phyloP scores from a whole-genome alignment of 2,113 vertebrate species.

The Gadus chalcogrammus region DNA sequence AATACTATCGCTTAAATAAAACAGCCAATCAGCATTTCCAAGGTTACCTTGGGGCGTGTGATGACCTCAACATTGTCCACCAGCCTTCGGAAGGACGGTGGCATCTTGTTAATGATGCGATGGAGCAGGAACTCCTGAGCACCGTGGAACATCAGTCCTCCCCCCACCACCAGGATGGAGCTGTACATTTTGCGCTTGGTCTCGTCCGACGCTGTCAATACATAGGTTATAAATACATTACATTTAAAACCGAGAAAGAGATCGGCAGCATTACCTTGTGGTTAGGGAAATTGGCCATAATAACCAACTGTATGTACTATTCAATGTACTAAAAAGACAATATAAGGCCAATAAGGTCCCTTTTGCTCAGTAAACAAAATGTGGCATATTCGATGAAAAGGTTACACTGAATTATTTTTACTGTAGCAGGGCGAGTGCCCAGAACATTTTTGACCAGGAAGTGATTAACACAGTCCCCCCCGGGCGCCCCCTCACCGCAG shows the following conservation, averaged over 20 bases:
- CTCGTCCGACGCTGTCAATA: constrained; percentile 87
- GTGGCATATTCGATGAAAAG: too few species aligned
- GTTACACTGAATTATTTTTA: too few species aligned
- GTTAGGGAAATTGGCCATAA: background rate
- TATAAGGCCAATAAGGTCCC: too few species aligned
- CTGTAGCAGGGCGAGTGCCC: too few species aligned
- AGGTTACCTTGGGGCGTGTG: constrained; percentile 89
- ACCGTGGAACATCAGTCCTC: constrained; percentile 92
- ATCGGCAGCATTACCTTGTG: too few species aligned
- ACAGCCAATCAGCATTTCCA: too few species aligned
- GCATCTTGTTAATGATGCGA: constrained; percentile 98
- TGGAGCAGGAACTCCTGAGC: constrained; percentile 96
- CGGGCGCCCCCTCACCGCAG: constrained; percentile 77
- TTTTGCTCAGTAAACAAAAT: too few species aligned
- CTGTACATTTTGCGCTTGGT: constrained; percentile 99
- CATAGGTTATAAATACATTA: background rate
- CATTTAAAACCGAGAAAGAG: background rate
- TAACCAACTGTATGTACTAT: background rate
- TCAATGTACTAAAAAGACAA: too few species aligned
- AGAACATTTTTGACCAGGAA: too few species aligned
- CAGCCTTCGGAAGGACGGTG: constrained; percentile 92
- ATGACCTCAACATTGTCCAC: constrained; percentile 97
- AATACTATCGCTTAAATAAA: too few species aligned
- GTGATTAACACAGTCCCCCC: background rate
- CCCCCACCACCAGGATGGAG: constrained; percentile 94